Percentiles rank a stretch among this genome's conserved stretches.
phyloP scores from a whole-genome alignment of 2,797 vertebrate genomes.

The Microcaecilia unicolor region DNA sequence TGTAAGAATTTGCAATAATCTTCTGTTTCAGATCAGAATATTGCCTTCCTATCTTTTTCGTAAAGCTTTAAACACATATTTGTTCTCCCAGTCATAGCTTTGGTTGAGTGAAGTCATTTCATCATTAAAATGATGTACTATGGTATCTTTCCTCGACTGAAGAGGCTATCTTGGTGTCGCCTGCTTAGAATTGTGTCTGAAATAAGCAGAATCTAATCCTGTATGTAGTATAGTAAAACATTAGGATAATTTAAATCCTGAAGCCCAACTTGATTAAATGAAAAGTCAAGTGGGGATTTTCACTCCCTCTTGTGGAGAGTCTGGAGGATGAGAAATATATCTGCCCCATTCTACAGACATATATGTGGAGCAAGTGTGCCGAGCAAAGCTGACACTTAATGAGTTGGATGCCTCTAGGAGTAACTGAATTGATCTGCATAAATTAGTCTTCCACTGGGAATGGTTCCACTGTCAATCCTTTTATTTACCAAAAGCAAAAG shows the following conservation, averaged over 20 bases:
- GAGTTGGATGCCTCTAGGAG: constrained; percentile 16
- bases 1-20: no score
- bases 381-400: constrained; percentile 12
- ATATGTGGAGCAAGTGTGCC: constrained; percentile 11
- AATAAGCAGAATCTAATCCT: no score
- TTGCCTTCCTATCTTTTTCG: no score
- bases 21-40: no score
- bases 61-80: no score
- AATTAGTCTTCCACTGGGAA: constrained; percentile 3
- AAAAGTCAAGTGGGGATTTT: constrained; percentile 14
- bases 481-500: constrained; percentile 1
- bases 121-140: no score
- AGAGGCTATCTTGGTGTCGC: no score
- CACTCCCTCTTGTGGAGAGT: constrained; percentile 9
- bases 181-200: no score
- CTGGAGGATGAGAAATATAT: constrained; percentile 9
- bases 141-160: no score
- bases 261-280: constrained; percentile 15
- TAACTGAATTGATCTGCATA: constrained; percentile 18
- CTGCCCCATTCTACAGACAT: constrained; percentile 7
- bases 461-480: constrained; percentile 9
- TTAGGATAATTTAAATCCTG: constrained; percentile 7
- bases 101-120: no score
- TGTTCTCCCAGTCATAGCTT: no score
- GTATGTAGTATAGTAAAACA: no score